phyloP scores from a whole-genome alignment of 2,797 vertebrate genomes.

The Myotis findleyi region DNA sequence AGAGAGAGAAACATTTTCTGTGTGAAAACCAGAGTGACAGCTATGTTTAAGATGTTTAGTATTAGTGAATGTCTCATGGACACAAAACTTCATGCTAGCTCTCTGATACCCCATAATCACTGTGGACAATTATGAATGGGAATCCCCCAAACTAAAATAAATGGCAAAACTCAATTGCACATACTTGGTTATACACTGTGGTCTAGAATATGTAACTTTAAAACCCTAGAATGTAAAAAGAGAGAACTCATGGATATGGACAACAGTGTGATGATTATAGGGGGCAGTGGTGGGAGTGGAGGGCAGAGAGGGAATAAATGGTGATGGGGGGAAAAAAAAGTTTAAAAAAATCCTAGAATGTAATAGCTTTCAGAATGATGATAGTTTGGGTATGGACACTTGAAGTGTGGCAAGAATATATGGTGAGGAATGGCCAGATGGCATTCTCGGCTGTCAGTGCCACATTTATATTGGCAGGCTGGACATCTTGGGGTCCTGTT shows the following conservation, averaged over 20 bases:
- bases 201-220: neutral
- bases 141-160: neutral
- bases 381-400: neutral
- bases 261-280: neutral
- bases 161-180: neutral
- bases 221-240: neutral
- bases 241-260: neutral
- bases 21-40: neutral
- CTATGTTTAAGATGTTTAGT: neutral
- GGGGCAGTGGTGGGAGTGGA: neutral
- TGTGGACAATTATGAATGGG: neutral
- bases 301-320: neutral
- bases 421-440: neutral
- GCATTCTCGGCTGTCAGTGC: neutral
- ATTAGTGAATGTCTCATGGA: neutral
- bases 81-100: neutral
- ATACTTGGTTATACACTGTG: neutral
- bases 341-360: neutral
- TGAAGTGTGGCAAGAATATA: neutral
- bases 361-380: neutral
- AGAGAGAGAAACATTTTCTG: neutral
- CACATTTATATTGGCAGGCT: neutral
- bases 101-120: neutral
- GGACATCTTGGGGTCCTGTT: neutral
- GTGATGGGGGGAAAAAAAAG: neutral